Evolutionary conservation across 1,140 invertebrate genomes (phyloP).

Genomic region (Hycleus phaleratus): DNA sequence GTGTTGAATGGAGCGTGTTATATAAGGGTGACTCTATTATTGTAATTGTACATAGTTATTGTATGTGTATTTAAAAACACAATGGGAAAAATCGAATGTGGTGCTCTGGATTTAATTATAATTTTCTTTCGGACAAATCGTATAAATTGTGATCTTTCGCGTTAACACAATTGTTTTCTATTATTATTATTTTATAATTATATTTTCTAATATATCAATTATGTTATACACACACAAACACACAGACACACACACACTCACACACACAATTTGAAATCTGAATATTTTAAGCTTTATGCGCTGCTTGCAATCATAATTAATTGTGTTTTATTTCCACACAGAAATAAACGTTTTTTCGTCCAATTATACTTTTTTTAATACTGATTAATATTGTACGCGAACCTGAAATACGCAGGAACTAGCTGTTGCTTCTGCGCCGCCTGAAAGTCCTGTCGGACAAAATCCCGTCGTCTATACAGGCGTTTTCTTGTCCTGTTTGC

Average conservation of each 20-base stretch:
- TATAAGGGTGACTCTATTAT: conserved; percentile 6
- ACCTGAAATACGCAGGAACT: no score
- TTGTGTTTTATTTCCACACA: not conserved
- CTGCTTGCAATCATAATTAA: conserved; percentile 29
- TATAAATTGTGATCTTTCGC: conserved; percentile 13
- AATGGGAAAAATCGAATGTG: conserved; percentile 29
- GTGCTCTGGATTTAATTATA: conserved; percentile 37
- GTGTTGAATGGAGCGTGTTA: not conserved
- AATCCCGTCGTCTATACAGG: not conserved
- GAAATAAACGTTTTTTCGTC: no score
- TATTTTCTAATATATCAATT: conserved; percentile 22
- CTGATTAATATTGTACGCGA: no score
- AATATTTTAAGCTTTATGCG: conserved; percentile 32
- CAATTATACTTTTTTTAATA: no score
- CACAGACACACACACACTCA: no score
- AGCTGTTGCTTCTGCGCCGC: no score
- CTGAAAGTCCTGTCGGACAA: conserved; percentile 5
- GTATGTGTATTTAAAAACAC: conserved; percentile 14
- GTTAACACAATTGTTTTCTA: not conserved
- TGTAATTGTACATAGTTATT: conserved; percentile 27
- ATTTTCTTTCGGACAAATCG: conserved; percentile 20
- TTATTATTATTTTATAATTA: conserved; percentile 20
- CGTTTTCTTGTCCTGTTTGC: not conserved
- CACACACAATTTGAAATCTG: conserved; percentile 22
- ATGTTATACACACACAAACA: not conserved